Base-by-base conservation (phyloP, 37 sponge, comb jelly and placozoan genomes). In the Aplysina aerophoba region DNA sequence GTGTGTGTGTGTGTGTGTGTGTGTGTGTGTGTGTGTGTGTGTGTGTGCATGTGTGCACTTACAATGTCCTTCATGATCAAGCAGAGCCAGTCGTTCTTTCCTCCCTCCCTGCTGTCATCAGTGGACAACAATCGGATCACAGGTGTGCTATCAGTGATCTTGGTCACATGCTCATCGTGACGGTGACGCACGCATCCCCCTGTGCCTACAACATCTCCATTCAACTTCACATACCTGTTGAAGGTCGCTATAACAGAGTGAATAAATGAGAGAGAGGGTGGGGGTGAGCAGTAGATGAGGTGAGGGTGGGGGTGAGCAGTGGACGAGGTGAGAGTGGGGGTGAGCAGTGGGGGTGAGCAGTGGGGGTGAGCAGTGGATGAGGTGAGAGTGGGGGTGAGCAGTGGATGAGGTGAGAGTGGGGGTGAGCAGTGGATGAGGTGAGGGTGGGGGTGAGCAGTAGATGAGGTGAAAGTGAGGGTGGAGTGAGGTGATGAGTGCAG, bases 71-170 rank as follows among this genome's bases (percentile, higher is more conserved):
- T 65, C 21, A 92, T 86, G 25, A 90, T 91, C 15, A 81, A 59
- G 40, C 60, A 93, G 54, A 95, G 80, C 92, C 94, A 90, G 71
- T 95, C 96, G 86, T 91, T 91, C 6, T 89, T 89, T 25, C 90
- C 85, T 16, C 80, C 85, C 38, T 86, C 91, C 50, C 90, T 91
- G 55, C 63, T 81, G 16, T 64, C 57, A 54, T 86, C 91, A 41
- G 78, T 75, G 41, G 92, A 80, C 63, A 96, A 90, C 74, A 91
- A 84, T 63, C 87, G 86, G 16, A 97, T 69, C 17, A 94, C 63
- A 4, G 94, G 89, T 20, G 79, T 88, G 40, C 94, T 81, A 53
- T 89, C 88, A 71, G 83, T 84, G 58, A 96, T 94, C 14, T 87
- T 81, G 73, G 77, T 82, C 22, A 97, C 59, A 54, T 90, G 84